A percentile compares a stretch with the other conserved stretches of the same genome.
Conservation (phyloP, 2,113 vertebrate species). For the Lophius piscatorius region DNA sequence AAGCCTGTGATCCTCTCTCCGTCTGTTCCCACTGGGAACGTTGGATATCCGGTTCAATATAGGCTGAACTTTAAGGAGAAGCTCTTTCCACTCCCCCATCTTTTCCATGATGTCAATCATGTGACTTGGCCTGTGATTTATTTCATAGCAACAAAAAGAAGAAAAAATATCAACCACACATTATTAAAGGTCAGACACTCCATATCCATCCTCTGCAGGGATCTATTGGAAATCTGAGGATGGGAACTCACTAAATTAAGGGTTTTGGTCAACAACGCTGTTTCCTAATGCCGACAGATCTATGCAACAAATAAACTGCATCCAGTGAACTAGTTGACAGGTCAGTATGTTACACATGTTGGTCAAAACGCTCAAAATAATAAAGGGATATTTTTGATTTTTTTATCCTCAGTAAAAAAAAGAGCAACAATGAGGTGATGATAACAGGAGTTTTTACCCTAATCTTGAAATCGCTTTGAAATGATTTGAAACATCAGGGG, state of each 20-base stretch:
- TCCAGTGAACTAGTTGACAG: background rate
- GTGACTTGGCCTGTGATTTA: conserved; percentile 49
- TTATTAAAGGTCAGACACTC: conserved; percentile 67
- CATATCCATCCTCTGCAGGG: conserved; percentile 42
- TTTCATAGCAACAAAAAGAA: conserved; percentile 30
- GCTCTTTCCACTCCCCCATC: conserved; percentile 3
- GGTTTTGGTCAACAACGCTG: conserved; percentile 3
- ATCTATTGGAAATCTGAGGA: conserved; percentile 46
- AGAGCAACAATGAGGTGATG: too few species aligned
- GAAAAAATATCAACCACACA: conserved; percentile 45
- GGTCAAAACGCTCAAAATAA: too few species aligned
- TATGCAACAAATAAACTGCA: conserved; percentile 8
- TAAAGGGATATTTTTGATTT: background rate
- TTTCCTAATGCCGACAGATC: conserved; percentile 16
- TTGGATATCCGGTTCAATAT: conserved; percentile 28
- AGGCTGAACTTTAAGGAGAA: conserved; percentile 38
- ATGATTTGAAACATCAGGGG: too few species aligned
- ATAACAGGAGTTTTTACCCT: too few species aligned
- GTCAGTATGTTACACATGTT: background rate
- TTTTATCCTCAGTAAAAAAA: too few species aligned
- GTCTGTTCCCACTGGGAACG: conserved; percentile 15
- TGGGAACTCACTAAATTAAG: conserved; percentile 11
- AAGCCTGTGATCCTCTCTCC: conserved; percentile 44
- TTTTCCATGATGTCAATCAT: conserved; percentile 46
- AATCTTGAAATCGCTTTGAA: too few species aligned